Conservation (phyloP, 2,113 vertebrate genomes). For the Clarias gariepinus region DNA sequence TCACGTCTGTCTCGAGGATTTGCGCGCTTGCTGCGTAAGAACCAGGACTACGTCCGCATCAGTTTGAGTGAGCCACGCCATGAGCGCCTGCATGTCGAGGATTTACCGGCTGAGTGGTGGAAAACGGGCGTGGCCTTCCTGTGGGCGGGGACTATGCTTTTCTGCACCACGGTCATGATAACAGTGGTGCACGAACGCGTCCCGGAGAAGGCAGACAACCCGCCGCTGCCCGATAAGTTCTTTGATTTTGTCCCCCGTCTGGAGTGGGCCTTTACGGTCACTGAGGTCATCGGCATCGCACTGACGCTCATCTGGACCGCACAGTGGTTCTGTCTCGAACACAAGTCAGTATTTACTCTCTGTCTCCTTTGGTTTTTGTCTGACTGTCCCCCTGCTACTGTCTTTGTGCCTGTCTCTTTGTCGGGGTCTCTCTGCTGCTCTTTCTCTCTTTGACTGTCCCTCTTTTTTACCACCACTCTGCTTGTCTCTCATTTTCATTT, state of each 20-base stretch:
- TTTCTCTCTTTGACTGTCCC: no score
- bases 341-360: conserved; percentile 74
- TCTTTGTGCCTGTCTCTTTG: no score
- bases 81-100: conserved; percentile 64
- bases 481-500: no score
- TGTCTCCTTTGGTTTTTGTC: neutral
- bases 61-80: conserved; percentile 72
- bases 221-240: conserved; percentile 87
- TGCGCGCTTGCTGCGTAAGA: conserved; percentile 70
- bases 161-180: conserved; percentile 83
- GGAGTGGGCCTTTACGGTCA: conserved; percentile 87
- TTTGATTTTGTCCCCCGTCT: conserved; percentile 83
- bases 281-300: conserved; percentile 85
- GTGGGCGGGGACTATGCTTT: conserved; percentile 79
- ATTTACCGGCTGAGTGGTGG: conserved; percentile 84
- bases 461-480: no score
- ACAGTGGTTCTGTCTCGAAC: conserved; percentile 86
- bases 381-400: no score
- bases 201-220: conserved; percentile 80
- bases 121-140: conserved; percentile 82
- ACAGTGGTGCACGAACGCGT: conserved; percentile 86
- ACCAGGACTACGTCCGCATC: conserved; percentile 81
- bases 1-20: conserved; percentile 55
- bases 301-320: conserved; percentile 80
- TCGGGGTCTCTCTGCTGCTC: no score